These are phyloP conservation scores for Melanotaenia maccullochi DNA, from an alignment of 2,797 vertebrate genomes.

Conservation along the genomic window DNA sequence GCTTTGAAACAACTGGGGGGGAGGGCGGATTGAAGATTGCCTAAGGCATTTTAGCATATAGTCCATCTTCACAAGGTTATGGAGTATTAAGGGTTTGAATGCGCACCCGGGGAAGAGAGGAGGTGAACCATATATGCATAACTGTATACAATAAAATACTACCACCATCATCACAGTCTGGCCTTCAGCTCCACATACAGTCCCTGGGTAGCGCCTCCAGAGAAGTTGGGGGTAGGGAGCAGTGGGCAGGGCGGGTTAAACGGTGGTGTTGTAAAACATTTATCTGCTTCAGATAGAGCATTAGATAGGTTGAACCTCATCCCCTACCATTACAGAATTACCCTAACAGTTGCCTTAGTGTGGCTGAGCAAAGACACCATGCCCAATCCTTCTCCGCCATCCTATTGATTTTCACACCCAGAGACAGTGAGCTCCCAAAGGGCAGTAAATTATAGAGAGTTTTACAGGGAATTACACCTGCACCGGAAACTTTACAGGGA, in stretches of 20 bases:
- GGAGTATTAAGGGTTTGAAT: slow-evolving; percentile 75
- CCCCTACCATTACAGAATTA: slow-evolving; percentile 83
- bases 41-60: slow-evolving; percentile 55
- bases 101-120: slow-evolving; percentile 63
- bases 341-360: slow-evolving; percentile 79
- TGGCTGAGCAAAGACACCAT: slow-evolving; percentile 66
- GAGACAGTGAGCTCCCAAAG: slow-evolving; percentile 84
- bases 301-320: slow-evolving; percentile 77
- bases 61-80: slow-evolving; percentile 80
- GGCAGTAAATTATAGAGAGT: slow-evolving; percentile 92
- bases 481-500: slow-evolving; percentile 93
- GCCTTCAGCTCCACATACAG: slow-evolving; percentile 48
- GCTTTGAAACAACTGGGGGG: slow-evolving; percentile 64
- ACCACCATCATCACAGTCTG: slow-evolving; percentile 41
- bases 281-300: slow-evolving; percentile 80
- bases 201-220: slow-evolving; percentile 50
- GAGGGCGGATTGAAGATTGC: slow-evolving; percentile 65
- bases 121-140: slow-evolving; percentile 39
- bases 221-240: slow-evolving; percentile 48
- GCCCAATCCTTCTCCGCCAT: slow-evolving; percentile 71
- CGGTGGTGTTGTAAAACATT: slow-evolving; percentile 81
- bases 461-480: slow-evolving; percentile 96
- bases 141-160: slow-evolving; percentile 18
- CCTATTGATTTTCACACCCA: slow-evolving; percentile 84
- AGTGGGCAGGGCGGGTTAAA: slow-evolving; percentile 75